Conservation (phyloP, 1,140 invertebrate species). For the Drosophila pruinosa region DNA sequence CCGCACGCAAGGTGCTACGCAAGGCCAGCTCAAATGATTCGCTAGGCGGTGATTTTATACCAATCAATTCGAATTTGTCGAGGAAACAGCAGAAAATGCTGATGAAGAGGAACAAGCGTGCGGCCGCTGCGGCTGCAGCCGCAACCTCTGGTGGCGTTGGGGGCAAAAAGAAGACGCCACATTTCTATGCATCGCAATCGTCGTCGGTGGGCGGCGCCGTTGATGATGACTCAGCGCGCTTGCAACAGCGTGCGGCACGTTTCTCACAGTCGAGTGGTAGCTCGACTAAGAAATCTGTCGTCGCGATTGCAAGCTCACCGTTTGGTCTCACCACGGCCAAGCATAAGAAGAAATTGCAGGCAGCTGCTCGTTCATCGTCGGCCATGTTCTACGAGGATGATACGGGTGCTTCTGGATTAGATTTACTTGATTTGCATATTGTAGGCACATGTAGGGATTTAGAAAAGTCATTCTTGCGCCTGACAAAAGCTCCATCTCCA, state of each 20-base stretch:
- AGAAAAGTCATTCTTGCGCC: slow-evolving; percentile 96
- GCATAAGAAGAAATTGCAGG: slow-evolving; percentile 63
- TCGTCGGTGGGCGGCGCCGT: slow-evolving; percentile 85
- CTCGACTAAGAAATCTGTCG: slow-evolving; percentile 74
- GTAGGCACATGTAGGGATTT: slow-evolving; percentile 96
- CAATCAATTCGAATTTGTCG: slow-evolving; percentile 61
- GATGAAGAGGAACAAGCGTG: slow-evolving; percentile 83
- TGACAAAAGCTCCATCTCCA: slow-evolving; percentile 97
- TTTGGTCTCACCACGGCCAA: slow-evolving; percentile 76
- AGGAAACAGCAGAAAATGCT: slow-evolving; percentile 72
- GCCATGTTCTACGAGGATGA: slow-evolving; percentile 61
- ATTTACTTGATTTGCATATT: slow-evolving; percentile 93
- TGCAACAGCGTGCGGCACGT: slow-evolving; percentile 93
- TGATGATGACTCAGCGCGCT: slow-evolving; percentile 88
- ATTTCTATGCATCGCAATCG: slow-evolving; percentile 87
- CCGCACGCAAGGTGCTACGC: slow-evolving; percentile 66
- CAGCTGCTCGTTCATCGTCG: slow-evolving; percentile 43
- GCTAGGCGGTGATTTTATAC: slow-evolving; percentile 64
- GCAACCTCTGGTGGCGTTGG: slow-evolving; percentile 57
- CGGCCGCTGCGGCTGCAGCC: slow-evolving; percentile 68
- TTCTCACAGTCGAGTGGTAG: slow-evolving; percentile 85
- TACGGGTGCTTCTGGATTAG: slow-evolving; percentile 84
- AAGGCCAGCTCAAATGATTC: slow-evolving; percentile 59
- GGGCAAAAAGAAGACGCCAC: slow-evolving; percentile 84
- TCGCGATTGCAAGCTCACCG: slow-evolving; percentile 76